Conservation (phyloP, 2,888 invertebrate genomes). For the Noctua comes region DNA sequence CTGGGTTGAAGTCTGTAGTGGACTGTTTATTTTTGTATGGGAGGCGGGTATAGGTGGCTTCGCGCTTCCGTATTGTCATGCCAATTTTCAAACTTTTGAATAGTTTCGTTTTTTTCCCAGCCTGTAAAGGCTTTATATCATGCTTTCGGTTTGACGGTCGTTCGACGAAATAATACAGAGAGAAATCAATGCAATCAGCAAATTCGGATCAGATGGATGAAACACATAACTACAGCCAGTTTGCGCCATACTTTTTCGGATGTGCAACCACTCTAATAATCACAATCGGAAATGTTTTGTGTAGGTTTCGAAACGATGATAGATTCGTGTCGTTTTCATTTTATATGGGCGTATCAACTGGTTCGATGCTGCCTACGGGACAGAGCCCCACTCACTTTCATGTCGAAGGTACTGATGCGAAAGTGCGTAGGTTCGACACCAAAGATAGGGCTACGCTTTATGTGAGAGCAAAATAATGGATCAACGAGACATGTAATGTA, state of each 20-base stretch:
- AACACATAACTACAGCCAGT: conserved; percentile 2
- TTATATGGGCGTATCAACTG: conserved; percentile 55
- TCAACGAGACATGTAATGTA: not conserved
- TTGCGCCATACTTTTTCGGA: conserved; percentile 16
- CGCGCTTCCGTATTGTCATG: conserved; percentile 26
- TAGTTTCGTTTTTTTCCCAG: not conserved
- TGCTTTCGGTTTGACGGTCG: not conserved
- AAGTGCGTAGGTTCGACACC: conserved; percentile 47
- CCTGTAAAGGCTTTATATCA: not conserved
- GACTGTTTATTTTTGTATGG: conserved; percentile 39
- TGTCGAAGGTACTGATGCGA: conserved; percentile 14
- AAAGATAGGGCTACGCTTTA: conserved; percentile 10
- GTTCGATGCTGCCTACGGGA: conserved; percentile 54
- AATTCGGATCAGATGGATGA: conserved; percentile 7
- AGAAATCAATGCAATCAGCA: not conserved
- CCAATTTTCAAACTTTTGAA: conserved; percentile 30
- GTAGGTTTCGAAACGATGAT: conserved; percentile 54
- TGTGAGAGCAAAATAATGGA: conserved; percentile 13
- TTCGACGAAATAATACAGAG: not conserved
- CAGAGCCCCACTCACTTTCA: conserved; percentile 51
- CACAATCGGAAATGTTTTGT: conserved; percentile 47
- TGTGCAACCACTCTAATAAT: conserved; percentile 19
- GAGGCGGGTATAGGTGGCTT: conserved; percentile 13
- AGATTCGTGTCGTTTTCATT: conserved; percentile 50
- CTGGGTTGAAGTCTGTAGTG: conserved; percentile 21